Conservation (phyloP, 2,888 invertebrate genomes). For the Uloborus plumipes region DNA sequence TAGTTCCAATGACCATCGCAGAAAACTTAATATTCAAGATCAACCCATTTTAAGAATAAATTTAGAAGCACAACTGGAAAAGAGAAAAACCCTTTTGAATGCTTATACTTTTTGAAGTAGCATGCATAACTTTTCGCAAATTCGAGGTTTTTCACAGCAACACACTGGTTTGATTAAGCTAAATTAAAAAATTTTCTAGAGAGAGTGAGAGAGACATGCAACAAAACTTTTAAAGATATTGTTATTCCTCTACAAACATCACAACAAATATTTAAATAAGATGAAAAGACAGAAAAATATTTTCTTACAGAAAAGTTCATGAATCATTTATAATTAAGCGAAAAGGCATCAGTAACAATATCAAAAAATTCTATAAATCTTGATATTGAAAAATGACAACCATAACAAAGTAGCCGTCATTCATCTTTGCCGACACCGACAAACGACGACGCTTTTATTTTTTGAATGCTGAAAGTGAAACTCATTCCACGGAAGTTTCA, state of each 20-base stretch:
- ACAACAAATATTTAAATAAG: background rate
- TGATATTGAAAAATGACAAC: background rate
- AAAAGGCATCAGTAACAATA: constrained; percentile 8
- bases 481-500: too few relatives aligned
- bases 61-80: background rate
- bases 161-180: background rate
- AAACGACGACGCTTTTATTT: too few relatives aligned
- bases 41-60: constrained; percentile 50
- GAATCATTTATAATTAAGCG: constrained; percentile 4
- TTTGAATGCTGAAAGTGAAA: too few relatives aligned
- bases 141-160: background rate
- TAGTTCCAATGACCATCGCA: constrained; percentile 61
- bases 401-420: too few relatives aligned
- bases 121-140: background rate
- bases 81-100: constrained; percentile 4
- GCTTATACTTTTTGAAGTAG: background rate
- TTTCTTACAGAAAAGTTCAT: constrained; percentile 3
- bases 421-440: too few relatives aligned
- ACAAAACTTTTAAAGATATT: background rate
- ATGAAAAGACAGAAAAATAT: background rate
- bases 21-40: constrained; percentile 23
- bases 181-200: background rate
- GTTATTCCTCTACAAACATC: background rate
- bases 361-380: background rate
- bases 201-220: background rate